phyloP scores from a whole-genome alignment of 2,113 vertebrate species.

The Cryptotis parvus region DNA sequence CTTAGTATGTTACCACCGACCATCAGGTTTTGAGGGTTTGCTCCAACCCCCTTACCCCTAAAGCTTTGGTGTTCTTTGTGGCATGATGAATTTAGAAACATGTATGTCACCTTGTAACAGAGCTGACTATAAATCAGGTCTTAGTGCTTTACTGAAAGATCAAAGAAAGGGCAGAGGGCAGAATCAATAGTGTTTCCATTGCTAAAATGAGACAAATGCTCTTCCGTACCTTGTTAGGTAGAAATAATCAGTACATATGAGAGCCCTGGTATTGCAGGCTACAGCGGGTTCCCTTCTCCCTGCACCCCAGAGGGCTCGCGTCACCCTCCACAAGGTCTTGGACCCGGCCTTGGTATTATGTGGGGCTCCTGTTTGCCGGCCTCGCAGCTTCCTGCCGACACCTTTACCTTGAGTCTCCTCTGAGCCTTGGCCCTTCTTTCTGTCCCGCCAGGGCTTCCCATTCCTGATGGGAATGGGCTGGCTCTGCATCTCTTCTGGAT shows the following conservation, averaged over 20 bases:
- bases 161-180: slow-evolving; percentile 58
- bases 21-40: background rate
- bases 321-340: no score
- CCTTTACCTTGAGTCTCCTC: background rate
- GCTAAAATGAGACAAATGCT: slow-evolving; percentile 51
- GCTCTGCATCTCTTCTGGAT: background rate
- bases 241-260: background rate
- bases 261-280: background rate
- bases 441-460: no score
- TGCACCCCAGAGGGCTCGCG: no score
- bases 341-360: no score
- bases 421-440: no score
- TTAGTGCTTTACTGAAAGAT: slow-evolving; percentile 51
- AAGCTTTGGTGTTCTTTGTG: background rate
- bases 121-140: slow-evolving; percentile 45
- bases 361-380: no score
- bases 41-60: background rate
- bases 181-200: slow-evolving; percentile 38
- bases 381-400: background rate
- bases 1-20: background rate
- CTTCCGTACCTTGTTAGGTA: background rate
- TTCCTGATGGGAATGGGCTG: no score
- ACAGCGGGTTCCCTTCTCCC: background rate
- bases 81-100: slow-evolving; percentile 30
- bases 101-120: slow-evolving; percentile 4